phyloP scores from a whole-genome alignment of 2,113 vertebrate genomes.

The Leucopsar rothschildi region DNA sequence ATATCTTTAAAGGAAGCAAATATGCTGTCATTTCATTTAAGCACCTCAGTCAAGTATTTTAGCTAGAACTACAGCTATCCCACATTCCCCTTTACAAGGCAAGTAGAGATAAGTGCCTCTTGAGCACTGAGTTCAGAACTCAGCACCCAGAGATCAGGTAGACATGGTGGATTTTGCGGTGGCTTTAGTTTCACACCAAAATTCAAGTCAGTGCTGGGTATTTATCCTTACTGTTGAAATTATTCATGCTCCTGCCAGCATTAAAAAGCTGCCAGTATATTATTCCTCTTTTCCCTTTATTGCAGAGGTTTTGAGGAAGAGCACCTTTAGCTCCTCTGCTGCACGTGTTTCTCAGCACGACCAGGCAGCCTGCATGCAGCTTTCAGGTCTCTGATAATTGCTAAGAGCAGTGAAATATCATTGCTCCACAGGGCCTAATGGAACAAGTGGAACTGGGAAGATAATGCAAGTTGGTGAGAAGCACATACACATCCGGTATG shows the following conservation, averaged over 20 bases:
- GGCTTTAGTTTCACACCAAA: neutral
- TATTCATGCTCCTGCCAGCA: neutral
- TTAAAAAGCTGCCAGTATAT: neutral
- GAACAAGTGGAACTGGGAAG: neutral
- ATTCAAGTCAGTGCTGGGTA: neutral
- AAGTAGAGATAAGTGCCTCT: neutral
- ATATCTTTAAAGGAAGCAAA: neutral
- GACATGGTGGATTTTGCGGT: neutral
- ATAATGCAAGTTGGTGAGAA: neutral
- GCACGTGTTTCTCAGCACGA: fast-evolving
- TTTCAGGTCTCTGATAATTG: neutral
- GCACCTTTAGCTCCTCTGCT: fast-evolving
- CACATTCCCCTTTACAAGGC: too few relatives aligned
- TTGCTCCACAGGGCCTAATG: conserved; percentile 15
- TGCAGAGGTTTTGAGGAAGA: neutral
- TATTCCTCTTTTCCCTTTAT: neutral
- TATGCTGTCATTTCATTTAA: neutral
- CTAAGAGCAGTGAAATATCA: neutral
- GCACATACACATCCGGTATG: conserved; percentile 72
- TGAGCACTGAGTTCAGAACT: neutral
- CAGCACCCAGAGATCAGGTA: neutral
- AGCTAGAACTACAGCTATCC: neutral
- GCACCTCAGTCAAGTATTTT: neutral
- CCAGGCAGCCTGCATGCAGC: neutral
- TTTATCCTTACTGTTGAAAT: neutral